A percentile compares a stretch with the other conserved stretches of the same genome.
phyloP scores from a whole-genome alignment of 2,888 invertebrate genomes.

The Drosophila lacicola region DNA sequence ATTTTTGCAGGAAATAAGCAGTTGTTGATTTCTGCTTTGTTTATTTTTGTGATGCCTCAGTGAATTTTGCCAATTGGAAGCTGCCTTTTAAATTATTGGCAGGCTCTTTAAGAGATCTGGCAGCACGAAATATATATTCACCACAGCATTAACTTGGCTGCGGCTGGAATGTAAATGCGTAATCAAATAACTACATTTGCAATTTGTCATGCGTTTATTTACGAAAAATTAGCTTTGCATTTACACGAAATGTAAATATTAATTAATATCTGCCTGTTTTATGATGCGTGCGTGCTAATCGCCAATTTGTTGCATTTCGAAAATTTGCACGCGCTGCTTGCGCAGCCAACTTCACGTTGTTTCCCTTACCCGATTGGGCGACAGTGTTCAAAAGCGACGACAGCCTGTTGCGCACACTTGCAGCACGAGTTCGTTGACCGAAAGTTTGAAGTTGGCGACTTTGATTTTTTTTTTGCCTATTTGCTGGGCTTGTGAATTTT shows the following conservation, averaged over 20 bases:
- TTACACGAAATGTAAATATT: not conserved
- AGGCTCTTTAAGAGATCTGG: slow-evolving; percentile 16
- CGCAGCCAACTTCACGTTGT: slow-evolving; percentile 14
- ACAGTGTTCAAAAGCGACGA: slow-evolving; percentile 6
- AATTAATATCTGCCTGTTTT: not conserved
- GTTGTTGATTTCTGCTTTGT: slow-evolving; percentile 21
- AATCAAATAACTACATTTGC: not conserved
- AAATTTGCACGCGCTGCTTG: slow-evolving; percentile 1
- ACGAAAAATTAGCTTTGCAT: not conserved
- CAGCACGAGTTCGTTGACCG: slow-evolving; percentile 66
- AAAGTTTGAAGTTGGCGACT: slow-evolving; percentile 49
- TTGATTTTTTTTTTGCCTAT: slow-evolving; percentile 46
- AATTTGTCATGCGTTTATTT: not conserved
- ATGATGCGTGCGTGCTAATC: slow-evolving; percentile 27
- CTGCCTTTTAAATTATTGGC: not conserved
- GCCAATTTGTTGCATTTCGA: slow-evolving; percentile 5
- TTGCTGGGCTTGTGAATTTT: slow-evolving; percentile 64
- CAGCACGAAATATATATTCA: not conserved
- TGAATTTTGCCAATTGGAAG: slow-evolving; percentile 1
- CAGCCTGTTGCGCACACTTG: slow-evolving; percentile 40
- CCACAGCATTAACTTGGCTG: slow-evolving; percentile 20
- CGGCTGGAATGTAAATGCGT: slow-evolving; percentile 1
- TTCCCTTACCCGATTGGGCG: slow-evolving; percentile 5
- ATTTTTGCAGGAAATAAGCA: slow-evolving; percentile 10
- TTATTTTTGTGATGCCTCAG: slow-evolving; percentile 24